phyloP scores from a whole-genome alignment of 2,888 invertebrate genomes.

The Abrostola tripartita region DNA sequence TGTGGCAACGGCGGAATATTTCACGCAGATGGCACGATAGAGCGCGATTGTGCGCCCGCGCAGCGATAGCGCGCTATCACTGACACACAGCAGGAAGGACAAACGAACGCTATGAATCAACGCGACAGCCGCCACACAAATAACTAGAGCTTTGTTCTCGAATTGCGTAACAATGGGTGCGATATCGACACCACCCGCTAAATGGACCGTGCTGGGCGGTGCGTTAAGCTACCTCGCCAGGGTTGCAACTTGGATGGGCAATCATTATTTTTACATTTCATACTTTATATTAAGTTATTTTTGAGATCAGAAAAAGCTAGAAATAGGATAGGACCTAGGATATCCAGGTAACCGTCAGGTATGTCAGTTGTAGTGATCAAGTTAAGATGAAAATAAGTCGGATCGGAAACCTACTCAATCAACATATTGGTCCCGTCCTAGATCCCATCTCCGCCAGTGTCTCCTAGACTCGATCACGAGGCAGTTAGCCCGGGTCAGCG shows the following conservation, averaged over 20 bases:
- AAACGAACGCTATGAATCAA: conserved; percentile 82
- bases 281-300: too few species aligned
- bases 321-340: too few species aligned
- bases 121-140: conserved; percentile 56
- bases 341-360: too few species aligned
- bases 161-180: conserved; percentile 62
- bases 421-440: not conserved
- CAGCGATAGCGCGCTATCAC: conserved; percentile 73
- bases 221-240: too few species aligned
- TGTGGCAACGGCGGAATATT: conserved; percentile 79
- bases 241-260: too few species aligned
- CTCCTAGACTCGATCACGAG: conserved; percentile 13
- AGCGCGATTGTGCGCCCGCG: conserved; percentile 73
- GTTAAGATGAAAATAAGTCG: too few species aligned
- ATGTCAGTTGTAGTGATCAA: too few species aligned
- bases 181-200: conserved; percentile 34
- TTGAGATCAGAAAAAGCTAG: too few species aligned
- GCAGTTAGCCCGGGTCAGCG: conserved; percentile 41
- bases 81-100: conserved; percentile 76
- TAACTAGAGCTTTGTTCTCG: conserved; percentile 65
- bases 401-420: not conserved
- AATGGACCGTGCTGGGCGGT: too few species aligned
- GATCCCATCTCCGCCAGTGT: conserved; percentile 7
- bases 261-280: too few species aligned
- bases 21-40: conserved; percentile 85